Conservation (phyloP, 2,113 vertebrate species). For the Hoplias malabaricus region DNA sequence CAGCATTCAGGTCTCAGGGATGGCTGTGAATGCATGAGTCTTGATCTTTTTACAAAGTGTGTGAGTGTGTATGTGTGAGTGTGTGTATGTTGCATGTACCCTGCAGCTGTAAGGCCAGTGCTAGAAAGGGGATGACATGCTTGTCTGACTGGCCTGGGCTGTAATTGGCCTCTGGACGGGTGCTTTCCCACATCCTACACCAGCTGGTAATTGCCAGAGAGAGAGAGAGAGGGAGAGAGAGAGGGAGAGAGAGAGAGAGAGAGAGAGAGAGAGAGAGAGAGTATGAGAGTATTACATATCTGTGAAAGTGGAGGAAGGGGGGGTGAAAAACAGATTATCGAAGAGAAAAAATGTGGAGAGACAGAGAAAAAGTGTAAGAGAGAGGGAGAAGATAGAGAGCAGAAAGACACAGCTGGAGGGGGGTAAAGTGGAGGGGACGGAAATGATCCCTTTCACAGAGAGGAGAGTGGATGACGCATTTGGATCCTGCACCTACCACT, state of each 20-base stretch:
- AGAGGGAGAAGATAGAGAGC: neutral
- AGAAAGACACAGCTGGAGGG: conserved; percentile 42
- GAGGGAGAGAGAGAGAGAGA: neutral
- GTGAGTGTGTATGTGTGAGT: neutral
- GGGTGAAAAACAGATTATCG: conserved; percentile 15
- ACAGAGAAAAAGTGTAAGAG: neutral
- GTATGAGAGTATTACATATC: neutral
- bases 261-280: conserved; percentile 9
- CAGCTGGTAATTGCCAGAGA: conserved; percentile 33
- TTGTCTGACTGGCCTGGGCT: conserved; percentile 28
- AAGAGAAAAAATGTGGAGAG: neutral
- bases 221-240: neutral
- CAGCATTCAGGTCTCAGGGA: neutral
- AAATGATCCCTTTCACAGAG: conserved; percentile 42
- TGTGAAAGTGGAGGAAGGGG: neutral
- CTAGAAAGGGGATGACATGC: conserved; percentile 28
- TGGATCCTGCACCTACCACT: conserved; percentile 37
- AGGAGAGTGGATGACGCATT: conserved; percentile 43
- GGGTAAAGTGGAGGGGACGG: conserved; percentile 38
- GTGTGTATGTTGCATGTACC: conserved; percentile 18
- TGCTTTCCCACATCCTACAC: conserved; percentile 34
- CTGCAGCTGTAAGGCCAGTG: conserved; percentile 9
- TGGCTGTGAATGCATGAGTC: neutral
- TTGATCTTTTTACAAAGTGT: neutral
- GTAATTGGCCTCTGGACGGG: conserved; percentile 33